Base-by-base conservation (phyloP, 2,888 invertebrate genomes). In the Hymenopus coronatus region DNA sequence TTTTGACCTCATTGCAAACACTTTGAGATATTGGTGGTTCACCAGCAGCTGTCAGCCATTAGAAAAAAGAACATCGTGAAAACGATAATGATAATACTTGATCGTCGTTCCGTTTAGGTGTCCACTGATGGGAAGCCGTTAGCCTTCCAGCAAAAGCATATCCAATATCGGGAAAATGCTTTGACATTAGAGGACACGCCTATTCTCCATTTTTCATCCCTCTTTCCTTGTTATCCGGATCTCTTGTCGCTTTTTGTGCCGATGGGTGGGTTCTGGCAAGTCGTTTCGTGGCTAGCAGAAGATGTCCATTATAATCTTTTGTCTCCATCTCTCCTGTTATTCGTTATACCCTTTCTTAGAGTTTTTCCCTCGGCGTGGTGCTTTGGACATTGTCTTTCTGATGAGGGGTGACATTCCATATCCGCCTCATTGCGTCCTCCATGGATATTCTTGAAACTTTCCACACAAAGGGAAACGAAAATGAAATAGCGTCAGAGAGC, bases 131-230 rank as follows among this genome's bases (percentile, higher is more conserved):
- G 54, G 20, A 20, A 20, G 15, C 54, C 54, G 54, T 70, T 70
- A 70, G 54, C 54, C 54, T 25, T 70, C 54, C 54, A 27, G 87
- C 30, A 87, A 87, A 82, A 82, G 82, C 87, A 87, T 82, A 87
- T 82, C 87, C 87, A 87, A 87, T 87, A 87, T 87, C 87, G 82
- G 82, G 27, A 33, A 33, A 46, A 33, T 54, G 15, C 82, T 33
- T 54, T 82, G 87, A 82, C 87, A 82, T 87, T 12, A 87, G 82
- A 82, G 82, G 40, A 87, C 82, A 28, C 81, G 30, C 82, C 82
- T 87, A 30, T 87, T 81, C n/a, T 82, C 82, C 87, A 87, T 87
- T 87, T 87, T 87, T 87, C 87, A 87, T 82, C 33, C 28, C 54
- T 40, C 87, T 9, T 28, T 87, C 40, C 82, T 70, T 70, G 46